Evolutionary conservation across 2,113 vertebrate species (phyloP).

Genomic region (Xerus inauris): DNA sequence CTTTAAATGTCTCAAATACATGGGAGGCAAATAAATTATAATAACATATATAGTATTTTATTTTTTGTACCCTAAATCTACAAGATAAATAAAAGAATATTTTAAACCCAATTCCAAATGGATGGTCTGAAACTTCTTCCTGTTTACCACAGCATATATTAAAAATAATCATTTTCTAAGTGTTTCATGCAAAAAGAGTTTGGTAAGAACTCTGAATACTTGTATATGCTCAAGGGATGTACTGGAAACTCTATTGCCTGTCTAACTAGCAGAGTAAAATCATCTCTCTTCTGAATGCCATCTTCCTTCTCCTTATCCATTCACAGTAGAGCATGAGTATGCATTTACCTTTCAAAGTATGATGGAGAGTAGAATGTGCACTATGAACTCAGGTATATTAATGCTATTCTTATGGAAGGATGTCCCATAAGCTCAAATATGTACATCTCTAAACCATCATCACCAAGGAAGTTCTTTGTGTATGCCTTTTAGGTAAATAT

Average conservation of each 20-base stretch:
- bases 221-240: background rate
- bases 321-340: constrained; percentile 27
- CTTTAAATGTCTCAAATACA: constrained; percentile 23
- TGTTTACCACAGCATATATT: background rate
- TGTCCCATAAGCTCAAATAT: background rate
- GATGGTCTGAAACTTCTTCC: background rate
- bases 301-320: background rate
- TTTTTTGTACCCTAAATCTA: background rate
- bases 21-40: background rate
- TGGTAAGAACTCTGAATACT: background rate
- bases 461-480: background rate
- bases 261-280: background rate
- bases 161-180: background rate
- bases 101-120: background rate
- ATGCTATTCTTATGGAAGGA: background rate
- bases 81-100: background rate
- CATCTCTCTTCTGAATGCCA: background rate
- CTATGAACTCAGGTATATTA: constrained; percentile 26
- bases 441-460: background rate
- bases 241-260: background rate
- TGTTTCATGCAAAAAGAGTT: background rate
- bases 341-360: constrained; percentile 48
- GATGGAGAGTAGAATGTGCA: background rate
- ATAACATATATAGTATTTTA: background rate
- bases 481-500: background rate